Evolutionary conservation across 2,113 vertebrate genomes (phyloP).

Genomic region (Apteryx owenii): DNA sequence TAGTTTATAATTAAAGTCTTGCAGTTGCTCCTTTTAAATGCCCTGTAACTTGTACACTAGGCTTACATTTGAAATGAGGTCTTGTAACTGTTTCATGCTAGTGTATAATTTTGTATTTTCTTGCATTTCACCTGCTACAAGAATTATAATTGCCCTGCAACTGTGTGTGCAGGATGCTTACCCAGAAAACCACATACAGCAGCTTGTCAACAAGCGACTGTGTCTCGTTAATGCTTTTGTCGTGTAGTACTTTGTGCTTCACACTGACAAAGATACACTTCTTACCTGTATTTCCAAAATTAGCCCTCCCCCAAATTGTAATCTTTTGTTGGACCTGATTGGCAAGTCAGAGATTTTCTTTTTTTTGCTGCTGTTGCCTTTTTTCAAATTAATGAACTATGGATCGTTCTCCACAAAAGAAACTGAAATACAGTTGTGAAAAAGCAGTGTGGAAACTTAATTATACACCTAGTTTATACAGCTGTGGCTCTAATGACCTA

Average conservation of each 20-base stretch:
- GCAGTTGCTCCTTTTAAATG: slow-evolving; percentile 67
- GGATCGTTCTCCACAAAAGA: slow-evolving; percentile 55
- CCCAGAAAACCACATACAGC: neutral
- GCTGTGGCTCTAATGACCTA: slow-evolving; percentile 77
- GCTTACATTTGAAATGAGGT: slow-evolving; percentile 33
- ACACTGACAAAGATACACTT: slow-evolving; percentile 32
- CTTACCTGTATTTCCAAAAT: slow-evolving; percentile 3
- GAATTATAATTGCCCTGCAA: neutral
- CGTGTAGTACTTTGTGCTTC: slow-evolving; percentile 7
- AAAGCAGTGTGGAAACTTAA: slow-evolving; percentile 76
- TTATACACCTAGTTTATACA: slow-evolving; percentile 80
- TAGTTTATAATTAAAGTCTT: slow-evolving; percentile 71
- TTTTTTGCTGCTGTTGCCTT: slow-evolving; percentile 14
- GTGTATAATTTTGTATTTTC: slow-evolving; percentile 68
- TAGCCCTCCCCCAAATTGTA: slow-evolving; percentile 2
- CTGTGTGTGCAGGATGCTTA: neutral
- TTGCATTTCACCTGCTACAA: slow-evolving; percentile 55
- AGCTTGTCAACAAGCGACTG: neutral
- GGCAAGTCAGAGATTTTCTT: slow-evolving; percentile 30
- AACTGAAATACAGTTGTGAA: slow-evolving; percentile 62
- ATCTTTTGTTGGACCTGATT: slow-evolving; percentile 24
- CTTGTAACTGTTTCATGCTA: slow-evolving; percentile 59
- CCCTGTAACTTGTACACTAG: slow-evolving; percentile 52
- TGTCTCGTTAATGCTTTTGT: neutral
- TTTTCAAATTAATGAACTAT: slow-evolving; percentile 35